These are phyloP conservation scores for Drosophila tanythrix DNA, from an alignment of 2,888 invertebrate species.

Conservation along the genomic window DNA sequence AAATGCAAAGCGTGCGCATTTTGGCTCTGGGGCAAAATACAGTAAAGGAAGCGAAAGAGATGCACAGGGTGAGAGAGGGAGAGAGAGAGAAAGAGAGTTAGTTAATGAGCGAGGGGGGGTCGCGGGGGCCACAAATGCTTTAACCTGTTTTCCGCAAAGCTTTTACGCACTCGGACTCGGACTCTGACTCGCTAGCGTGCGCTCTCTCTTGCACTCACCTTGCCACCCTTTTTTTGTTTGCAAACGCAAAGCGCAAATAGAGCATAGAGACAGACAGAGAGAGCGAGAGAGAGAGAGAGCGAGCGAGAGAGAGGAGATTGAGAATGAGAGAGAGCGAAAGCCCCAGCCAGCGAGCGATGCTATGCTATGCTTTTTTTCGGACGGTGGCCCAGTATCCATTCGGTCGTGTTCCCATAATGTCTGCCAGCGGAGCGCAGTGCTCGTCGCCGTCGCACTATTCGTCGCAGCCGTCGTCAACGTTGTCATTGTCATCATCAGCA, in stretches of 20 bases:
- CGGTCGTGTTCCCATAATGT: slow-evolving; percentile 84
- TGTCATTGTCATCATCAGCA: slow-evolving; percentile 71
- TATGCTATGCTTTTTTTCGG: slow-evolving; percentile 49
- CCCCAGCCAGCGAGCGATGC: slow-evolving; percentile 51
- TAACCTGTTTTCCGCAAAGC: slow-evolving; percentile 77
- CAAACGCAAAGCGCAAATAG: slow-evolving; percentile 47
- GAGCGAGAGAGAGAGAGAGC: slow-evolving; percentile 2
- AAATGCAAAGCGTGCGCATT: slow-evolving; percentile 62
- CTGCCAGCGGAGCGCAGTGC: slow-evolving; percentile 77
- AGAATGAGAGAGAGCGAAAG: slow-evolving; percentile 11
- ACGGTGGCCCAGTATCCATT: slow-evolving; percentile 84
- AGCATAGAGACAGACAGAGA: slow-evolving; percentile 24
- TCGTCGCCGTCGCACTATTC: slow-evolving; percentile 60
- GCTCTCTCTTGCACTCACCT: slow-evolving; percentile 42
- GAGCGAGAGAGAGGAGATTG: background rate
- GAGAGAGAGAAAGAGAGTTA: slow-evolving; percentile 21
- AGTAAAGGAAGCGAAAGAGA: slow-evolving; percentile 33
- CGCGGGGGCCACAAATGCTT: slow-evolving; percentile 64
- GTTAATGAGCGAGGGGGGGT: slow-evolving; percentile 33
- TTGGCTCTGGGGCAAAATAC: slow-evolving; percentile 71
- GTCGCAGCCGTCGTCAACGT: slow-evolving; percentile 78
- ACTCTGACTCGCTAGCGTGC: slow-evolving; percentile 23
- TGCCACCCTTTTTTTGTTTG: slow-evolving; percentile 63
- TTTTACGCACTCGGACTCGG: slow-evolving; percentile 70
- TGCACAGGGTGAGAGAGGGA: slow-evolving; percentile 7